These are phyloP conservation scores for Pantelozetes paolii DNA, from an alignment of 2,888 invertebrate genomes.

Conservation along the genomic window DNA sequence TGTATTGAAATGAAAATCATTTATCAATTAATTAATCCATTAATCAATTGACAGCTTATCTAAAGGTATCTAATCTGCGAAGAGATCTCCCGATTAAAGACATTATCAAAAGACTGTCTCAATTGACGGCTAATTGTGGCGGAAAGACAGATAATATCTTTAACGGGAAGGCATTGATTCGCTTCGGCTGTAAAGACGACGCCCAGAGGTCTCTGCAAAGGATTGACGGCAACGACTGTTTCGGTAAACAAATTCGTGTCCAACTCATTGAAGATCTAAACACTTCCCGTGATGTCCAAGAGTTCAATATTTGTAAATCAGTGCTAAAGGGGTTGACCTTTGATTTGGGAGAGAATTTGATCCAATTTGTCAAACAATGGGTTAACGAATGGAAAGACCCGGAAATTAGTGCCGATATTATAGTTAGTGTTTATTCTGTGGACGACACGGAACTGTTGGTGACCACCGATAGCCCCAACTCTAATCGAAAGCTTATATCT, in stretches of 20 bases:
- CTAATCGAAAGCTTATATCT: no score
- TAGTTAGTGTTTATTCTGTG: no score
- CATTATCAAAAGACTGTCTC: slow-evolving; percentile 63
- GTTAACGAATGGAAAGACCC: no score
- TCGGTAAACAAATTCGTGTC: not conserved
- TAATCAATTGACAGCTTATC: not conserved
- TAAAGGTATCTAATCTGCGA: slow-evolving; percentile 65
- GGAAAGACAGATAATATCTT: slow-evolving; percentile 58
- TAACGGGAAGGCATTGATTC: not conserved
- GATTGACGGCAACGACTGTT: not conserved
- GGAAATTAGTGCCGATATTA: no score
- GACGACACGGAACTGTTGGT: no score
- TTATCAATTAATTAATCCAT: slow-evolving; percentile 16
- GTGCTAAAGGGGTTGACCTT: no score
- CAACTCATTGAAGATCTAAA: not conserved
- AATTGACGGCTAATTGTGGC: slow-evolving; percentile 73
- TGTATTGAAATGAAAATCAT: slow-evolving; percentile 48
- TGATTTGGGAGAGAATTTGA: no score
- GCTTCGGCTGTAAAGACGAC: not conserved
- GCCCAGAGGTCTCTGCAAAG: not conserved
- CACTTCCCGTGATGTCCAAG: no score
- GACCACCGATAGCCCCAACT: no score
- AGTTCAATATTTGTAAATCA: no score
- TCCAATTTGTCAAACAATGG: no score
- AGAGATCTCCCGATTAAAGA: slow-evolving; percentile 59